Evolutionary conservation across 2,113 vertebrate genomes (phyloP), one percentile per base, ranked within the genome.

Genomic region (Hymenochirus boettgeri): DNA sequence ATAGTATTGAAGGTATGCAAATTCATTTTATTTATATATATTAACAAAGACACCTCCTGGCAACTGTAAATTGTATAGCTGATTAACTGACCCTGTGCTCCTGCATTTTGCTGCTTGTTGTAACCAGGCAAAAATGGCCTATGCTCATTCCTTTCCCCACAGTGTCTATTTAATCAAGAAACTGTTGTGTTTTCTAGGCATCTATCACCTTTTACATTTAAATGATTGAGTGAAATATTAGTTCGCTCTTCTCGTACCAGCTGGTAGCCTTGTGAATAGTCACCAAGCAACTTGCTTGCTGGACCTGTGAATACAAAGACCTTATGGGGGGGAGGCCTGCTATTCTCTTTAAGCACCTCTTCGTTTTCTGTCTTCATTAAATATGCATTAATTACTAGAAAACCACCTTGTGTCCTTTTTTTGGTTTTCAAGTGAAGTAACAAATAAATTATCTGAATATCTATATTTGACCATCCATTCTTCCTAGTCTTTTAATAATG

Each of bases 271-370:
- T 74, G 50, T 57, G 69, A 77, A 74, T 74, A 54, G 76, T 47
- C 69, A 71, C 73, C 70, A 76, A 74, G 71, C 73, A 83, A 71
- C 73, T 77, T 7, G 51, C 62, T 79, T 58, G 62, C 74, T 76
- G 22, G 0, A 60, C 65, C 54, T 69, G 46, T 56, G 71, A 66
- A 61, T 65, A 72, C 73, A 77, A 74, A 74, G 74, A 61, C 66
- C 64, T 42, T 72, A 72, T 62, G 71, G 74, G 64, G 64, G 58
- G 2, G 21, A 53, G 63, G 57, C 26, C 74, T 61, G 47, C 61
- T 71, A 46, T 70, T 74, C 71, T 24, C 27, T 71, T 71, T 57
- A 51, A 71, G 50, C 71, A 70, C 70, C 74, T 72, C 56, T 69
- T 25, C 19, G 51, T 59, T 48, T 72, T 69, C 2, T 56, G 55